Base-by-base conservation (phyloP, 2,113 vertebrate genomes). In the Candoia aspera region DNA sequence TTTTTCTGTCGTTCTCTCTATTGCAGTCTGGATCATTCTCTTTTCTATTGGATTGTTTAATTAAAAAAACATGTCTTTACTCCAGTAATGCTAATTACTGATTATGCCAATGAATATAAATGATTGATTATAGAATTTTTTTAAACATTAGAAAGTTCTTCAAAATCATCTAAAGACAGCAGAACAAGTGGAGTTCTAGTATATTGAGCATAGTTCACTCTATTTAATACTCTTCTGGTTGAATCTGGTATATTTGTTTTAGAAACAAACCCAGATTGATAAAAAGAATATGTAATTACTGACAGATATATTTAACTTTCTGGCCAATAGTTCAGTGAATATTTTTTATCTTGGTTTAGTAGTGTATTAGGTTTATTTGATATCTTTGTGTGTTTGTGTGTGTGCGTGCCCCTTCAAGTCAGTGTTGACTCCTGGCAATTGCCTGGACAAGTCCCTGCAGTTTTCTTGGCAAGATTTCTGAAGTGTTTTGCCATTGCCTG, bases 301-400 rank as follows among this genome's bases (percentile, higher is more conserved):
- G 33, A 79, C 15, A 37, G 33, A 79, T 79, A 79, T 79, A 15
- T 73, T 33, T 19, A 73, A 33, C n/a, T 37, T 73, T 79, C 33
- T 79, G n/a, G 15, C 19, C n/a, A 79, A 79, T 37, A 37, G 68
- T 79, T 79, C 37, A 79, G 33, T 79, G 2, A 37, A 37, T 79
- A 79, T 19, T 79, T 49, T 49, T 49, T 37, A 79, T 33, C 68
- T 37, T 79, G 68, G 19, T 37, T 79, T 79, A 97, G 99, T 46
- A 97, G 3, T 79, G 68, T 37, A 37, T 79, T 79, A 37, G 68
- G 15, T 79, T 79, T 37, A 33, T 73, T 33, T 79, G 6, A 37
- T 73, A 73, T 17, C 68, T 37, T 79, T 79, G 49, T 49, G 4
- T 49, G 49, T 49, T 2, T 49, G 49, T 49, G 0, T 49, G 49